Evolutionary conservation across 2,888 invertebrate genomes (phyloP), one percentile per base, ranked within the genome.

Genomic region (Teinopalpus imperialis): DNA sequence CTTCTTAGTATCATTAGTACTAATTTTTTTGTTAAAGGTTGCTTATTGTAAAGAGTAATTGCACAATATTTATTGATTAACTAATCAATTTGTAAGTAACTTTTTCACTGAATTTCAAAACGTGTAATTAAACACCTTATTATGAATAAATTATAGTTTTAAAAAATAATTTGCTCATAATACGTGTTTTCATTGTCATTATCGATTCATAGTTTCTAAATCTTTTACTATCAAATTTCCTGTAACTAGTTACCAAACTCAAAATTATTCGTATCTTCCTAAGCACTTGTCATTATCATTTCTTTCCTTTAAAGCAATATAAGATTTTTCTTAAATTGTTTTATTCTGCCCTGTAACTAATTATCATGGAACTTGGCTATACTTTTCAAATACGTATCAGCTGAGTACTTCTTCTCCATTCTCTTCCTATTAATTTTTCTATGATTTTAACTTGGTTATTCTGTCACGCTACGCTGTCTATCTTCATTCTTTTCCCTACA

Each of bases 381-480:
- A 49, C 43, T 42, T 42, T 48, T 47, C 41, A 48, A 51, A 49
- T 37, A 36, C 52, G 52, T 53, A 40, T 41, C 21, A 40, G 50
- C 54, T 56, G 44, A 52, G 51, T 48, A 47, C 49, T 49, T 54
- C 48, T 48, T 42, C 48, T 36, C 49, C 52, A 46, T 47, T 49
- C 48, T 47, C 51, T 56, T 59, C 60, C 56, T 61, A 61, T 58
- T 46, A 46, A 41, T 46, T 41, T 31, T 41, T 46, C 41, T 41
- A 5, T 46, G 35, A 41, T 18, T 55, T 56, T 66, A 69, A 68
- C 69, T 62, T 55, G 48, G 59, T 69, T 69, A 65, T 71, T 58
- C 59, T 68, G 53, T 72, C 67, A 72, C 63, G 77, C 78, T 77
- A 74, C 57, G 65, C 68, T 58, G 53, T 64, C 64, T 66, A 69